phyloP scores from a whole-genome alignment of 2,113 vertebrate species.

The Cariama cristata region DNA sequence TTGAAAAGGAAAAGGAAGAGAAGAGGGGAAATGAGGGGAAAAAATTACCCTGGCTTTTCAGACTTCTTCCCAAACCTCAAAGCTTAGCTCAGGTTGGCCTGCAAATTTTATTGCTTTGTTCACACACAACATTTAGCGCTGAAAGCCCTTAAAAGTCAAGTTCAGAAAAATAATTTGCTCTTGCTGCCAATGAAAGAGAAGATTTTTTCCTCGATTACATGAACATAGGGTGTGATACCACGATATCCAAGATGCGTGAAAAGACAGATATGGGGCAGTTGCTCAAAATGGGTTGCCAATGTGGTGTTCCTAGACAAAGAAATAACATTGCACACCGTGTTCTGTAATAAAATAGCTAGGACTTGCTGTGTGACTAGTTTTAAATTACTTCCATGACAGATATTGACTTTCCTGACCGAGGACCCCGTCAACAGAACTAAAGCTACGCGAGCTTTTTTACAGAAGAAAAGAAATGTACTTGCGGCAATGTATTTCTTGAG shows the following conservation, averaged over 20 bases:
- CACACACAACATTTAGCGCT: constrained; percentile 11
- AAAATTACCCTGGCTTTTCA: constrained; percentile 23
- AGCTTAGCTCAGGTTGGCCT: constrained; percentile 13
- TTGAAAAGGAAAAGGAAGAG: constrained; percentile 10
- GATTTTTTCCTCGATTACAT: neutral
- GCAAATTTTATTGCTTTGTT: constrained; percentile 55
- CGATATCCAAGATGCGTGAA: constrained; percentile 18
- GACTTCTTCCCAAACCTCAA: constrained; percentile 34
- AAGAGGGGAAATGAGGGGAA: neutral
- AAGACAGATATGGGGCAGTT: neutral
- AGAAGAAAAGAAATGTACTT: neutral
- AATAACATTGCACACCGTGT: neutral
- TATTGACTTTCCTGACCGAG: neutral
- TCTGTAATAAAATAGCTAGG: neutral
- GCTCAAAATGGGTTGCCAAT: neutral
- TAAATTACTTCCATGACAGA: neutral
- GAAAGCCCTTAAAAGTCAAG: neutral
- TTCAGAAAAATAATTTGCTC: constrained; percentile 8
- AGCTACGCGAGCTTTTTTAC: neutral
- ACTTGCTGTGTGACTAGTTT: neutral
- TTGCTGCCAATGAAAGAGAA: constrained; percentile 7
- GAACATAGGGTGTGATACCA: neutral
- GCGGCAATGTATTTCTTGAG: neutral
- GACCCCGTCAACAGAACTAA: neutral
- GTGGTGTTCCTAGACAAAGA: neutral